These are phyloP conservation scores for Hetaerina titia DNA, from an alignment of 2,888 invertebrate genomes.

Conservation along the genomic window DNA sequence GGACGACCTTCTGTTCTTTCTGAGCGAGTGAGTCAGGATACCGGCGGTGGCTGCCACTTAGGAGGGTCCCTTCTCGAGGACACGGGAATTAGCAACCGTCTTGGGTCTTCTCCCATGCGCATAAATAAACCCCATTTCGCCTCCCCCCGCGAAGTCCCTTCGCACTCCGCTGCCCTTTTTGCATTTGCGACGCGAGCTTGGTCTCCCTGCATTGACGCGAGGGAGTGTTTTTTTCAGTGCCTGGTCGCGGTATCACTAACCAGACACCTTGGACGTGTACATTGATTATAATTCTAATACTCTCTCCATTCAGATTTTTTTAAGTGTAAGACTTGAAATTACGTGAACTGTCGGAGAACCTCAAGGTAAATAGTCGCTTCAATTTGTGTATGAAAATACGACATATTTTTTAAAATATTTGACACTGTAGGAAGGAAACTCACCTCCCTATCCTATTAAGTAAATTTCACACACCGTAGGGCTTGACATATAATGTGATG, in stretches of 20 bases:
- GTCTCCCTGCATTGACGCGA: neutral
- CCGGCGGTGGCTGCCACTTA: conserved; percentile 18
- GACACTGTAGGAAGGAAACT: too few relatives aligned
- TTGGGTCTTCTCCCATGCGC: neutral
- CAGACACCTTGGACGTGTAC: neutral
- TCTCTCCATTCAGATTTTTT: neutral
- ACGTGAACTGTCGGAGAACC: neutral
- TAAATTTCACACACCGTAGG: too few relatives aligned
- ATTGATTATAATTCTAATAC: neutral
- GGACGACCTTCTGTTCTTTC: conserved; percentile 23
- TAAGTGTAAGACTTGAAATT: neutral
- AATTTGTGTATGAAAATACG: too few relatives aligned
- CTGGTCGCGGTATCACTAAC: neutral
- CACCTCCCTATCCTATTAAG: too few relatives aligned
- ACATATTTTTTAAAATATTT: too few relatives aligned
- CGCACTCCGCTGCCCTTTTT: neutral
- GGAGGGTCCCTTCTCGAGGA: neutral
- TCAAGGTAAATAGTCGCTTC: neutral
- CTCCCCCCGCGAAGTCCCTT: neutral
- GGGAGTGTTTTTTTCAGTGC: neutral
- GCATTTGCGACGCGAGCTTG: neutral
- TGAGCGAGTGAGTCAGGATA: conserved; percentile 24
- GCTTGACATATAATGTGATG: too few relatives aligned
- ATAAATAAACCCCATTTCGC: neutral
- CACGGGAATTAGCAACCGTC: conserved; percentile 13